phyloP scores from a whole-genome alignment of 2,113 vertebrate genomes.

The Tringa solitaria region DNA sequence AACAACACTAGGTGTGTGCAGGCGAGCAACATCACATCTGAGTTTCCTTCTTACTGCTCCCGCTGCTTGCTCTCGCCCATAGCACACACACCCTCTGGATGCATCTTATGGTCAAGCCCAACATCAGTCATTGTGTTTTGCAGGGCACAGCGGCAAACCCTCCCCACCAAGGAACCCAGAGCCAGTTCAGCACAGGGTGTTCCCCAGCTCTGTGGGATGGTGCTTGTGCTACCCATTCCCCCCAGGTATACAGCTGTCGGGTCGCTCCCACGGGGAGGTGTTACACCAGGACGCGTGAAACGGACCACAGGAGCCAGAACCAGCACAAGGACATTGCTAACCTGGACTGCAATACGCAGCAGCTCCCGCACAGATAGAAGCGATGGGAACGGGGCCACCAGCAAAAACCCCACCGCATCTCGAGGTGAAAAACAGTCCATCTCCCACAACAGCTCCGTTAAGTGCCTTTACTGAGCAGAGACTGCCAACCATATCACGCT shows the following conservation, averaged over 20 bases:
- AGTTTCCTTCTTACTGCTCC: background rate
- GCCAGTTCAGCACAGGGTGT: no score
- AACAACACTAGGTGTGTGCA: accelerated
- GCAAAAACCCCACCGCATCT: background rate
- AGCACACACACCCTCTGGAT: background rate
- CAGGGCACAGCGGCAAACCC: no score
- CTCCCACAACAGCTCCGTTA: background rate
- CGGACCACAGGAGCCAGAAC: background rate
- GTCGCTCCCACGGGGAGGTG: background rate
- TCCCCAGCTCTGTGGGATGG: accelerated
- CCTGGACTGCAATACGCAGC: accelerated
- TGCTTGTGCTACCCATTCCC: background rate
- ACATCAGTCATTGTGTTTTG: no score
- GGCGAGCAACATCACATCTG: background rate
- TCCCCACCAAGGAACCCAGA: background rate
- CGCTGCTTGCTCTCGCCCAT: accelerated
- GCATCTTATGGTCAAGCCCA: accelerated
- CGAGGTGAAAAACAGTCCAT: background rate
- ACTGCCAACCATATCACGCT: background rate
- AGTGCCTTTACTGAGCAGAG: background rate
- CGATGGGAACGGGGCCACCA: accelerated
- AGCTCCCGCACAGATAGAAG: no score
- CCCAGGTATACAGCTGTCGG: background rate
- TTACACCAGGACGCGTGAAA: background rate
- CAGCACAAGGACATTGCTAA: no score